Evolutionary conservation across 2,888 invertebrate species (phyloP).

Genomic region (Acanthosepion pharaonis): DNA sequence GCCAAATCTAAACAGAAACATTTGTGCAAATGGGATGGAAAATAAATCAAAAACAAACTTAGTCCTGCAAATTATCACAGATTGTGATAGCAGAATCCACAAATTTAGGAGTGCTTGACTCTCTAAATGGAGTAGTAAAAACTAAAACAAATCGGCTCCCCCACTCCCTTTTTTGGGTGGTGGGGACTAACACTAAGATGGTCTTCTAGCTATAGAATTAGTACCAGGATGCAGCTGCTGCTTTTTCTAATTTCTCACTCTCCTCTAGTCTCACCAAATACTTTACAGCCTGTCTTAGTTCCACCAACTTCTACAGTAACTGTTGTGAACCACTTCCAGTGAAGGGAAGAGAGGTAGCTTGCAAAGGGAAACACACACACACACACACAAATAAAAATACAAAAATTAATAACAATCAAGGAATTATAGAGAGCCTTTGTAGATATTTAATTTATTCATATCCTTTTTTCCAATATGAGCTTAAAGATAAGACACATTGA

Average conservation of each 20-base stretch:
- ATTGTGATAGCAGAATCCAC: neutral
- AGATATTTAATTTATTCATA: neutral
- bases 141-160: neutral
- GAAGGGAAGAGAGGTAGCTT: neutral
- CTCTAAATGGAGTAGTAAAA: neutral
- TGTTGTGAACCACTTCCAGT: neutral
- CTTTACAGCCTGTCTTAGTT: neutral
- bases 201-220: neutral
- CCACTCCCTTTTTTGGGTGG: neutral
- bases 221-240: conserved; percentile 17
- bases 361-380: neutral
- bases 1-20: neutral
- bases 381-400: neutral
- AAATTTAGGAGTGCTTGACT: neutral
- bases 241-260: neutral
- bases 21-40: neutral
- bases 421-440: conserved; percentile 2
- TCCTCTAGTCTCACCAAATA: neutral
- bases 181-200: neutral
- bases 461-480: conserved; percentile 18
- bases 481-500: neutral
- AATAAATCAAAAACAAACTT: neutral
- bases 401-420: neutral
- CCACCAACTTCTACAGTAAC: neutral
- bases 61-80: neutral